Percentiles rank a stretch among this genome's conserved stretches.
These are phyloP conservation scores for Rhinogobio ventralis DNA, from an alignment of 2,797 vertebrate species.

Conservation along the genomic window DNA sequence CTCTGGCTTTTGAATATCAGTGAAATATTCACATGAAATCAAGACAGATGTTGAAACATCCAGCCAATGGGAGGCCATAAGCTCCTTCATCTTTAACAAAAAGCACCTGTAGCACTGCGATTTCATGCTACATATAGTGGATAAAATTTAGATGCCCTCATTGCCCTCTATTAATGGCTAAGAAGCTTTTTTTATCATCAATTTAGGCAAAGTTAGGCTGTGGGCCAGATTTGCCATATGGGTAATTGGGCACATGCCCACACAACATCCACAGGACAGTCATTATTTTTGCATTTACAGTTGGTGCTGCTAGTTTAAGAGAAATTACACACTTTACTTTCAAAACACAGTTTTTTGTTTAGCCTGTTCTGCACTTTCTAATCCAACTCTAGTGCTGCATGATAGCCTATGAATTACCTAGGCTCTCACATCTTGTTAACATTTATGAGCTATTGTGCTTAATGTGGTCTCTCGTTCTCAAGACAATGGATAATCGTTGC, in stretches of 20 bases:
- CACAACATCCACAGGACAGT: slow-evolving; percentile 1
- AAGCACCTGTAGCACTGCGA: neutral
- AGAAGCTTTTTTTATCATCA: neutral
- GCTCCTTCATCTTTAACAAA: neutral
- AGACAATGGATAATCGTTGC: neutral
- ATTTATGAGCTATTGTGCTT: neutral
- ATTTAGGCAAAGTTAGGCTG: slow-evolving; percentile 7
- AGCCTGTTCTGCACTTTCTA: neutral
- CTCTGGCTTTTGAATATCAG: neutral
- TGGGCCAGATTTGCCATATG: slow-evolving; percentile 14
- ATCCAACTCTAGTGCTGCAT: neutral
- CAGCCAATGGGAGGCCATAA: neutral
- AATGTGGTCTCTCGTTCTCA: neutral
- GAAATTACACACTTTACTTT: neutral
- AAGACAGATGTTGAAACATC: neutral
- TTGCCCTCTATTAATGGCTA: slow-evolving; percentile 9
- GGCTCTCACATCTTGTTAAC: neutral
- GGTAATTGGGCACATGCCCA: neutral
- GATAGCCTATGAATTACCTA: neutral
- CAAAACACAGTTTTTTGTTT: neutral
- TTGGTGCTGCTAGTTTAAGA: neutral
- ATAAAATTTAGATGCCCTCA: neutral
- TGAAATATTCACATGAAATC: too few relatives aligned
- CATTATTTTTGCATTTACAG: neutral
- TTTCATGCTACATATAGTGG: neutral